Evolutionary conservation across 2,113 vertebrate species (phyloP).

Genomic region (Oncorhynchus masou): DNA sequence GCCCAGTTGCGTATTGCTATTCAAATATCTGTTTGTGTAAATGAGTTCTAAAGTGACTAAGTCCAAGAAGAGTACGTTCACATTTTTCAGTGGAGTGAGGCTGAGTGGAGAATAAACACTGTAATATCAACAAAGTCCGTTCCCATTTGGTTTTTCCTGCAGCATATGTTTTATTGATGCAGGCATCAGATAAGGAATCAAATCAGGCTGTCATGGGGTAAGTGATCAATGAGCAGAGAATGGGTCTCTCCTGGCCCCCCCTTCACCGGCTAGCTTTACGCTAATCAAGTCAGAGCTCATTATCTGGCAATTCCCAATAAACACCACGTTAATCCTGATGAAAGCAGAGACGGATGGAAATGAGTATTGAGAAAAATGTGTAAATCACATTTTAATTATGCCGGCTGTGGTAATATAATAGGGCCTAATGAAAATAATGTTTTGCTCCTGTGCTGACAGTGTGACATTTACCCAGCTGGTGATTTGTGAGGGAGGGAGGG

Average conservation of each 20-base stretch:
- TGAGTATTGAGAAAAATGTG: slow-evolving; percentile 59
- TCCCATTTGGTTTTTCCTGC: not conserved
- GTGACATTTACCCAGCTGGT: slow-evolving; percentile 42
- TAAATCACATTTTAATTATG: slow-evolving; percentile 62
- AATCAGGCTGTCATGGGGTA: not conserved
- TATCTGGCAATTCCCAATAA: slow-evolving; percentile 40
- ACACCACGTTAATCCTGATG: slow-evolving; percentile 49
- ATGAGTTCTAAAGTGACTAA: too few species aligned
- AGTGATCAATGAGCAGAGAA: slow-evolving; percentile 6
- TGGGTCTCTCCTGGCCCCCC: not conserved
- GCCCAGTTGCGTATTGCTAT: too few species aligned
- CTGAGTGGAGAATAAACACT: not conserved
- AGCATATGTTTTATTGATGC: not conserved
- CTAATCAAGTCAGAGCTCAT: slow-evolving; percentile 38
- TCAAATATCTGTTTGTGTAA: too few species aligned
- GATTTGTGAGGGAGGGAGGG: not conserved
- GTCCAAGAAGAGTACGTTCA: too few species aligned
- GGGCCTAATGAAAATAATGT: slow-evolving; percentile 58
- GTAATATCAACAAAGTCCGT: not conserved
- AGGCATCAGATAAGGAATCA: not conserved
- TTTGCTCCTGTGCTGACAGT: slow-evolving; percentile 51
- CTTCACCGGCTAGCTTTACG: not conserved
- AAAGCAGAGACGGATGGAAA: slow-evolving; percentile 37
- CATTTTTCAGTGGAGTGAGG: too few species aligned
- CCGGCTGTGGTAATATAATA: slow-evolving; percentile 55